Conservation (phyloP, 1,140 invertebrate genomes). For the Phocides pigmalion region DNA sequence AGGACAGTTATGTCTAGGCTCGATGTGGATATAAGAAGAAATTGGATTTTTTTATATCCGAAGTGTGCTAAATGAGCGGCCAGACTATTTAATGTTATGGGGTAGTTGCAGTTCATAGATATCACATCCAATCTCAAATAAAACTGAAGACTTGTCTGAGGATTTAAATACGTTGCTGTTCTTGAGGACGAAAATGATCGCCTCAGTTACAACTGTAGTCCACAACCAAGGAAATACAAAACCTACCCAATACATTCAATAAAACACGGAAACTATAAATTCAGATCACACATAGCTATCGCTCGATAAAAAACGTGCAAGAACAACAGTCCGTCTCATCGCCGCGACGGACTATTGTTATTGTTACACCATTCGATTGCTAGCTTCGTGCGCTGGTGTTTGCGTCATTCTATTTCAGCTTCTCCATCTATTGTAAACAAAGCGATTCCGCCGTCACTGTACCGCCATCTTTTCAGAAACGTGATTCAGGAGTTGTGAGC, state of each 20-base stretch:
- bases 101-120: too few relatives aligned
- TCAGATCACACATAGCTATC: constrained; percentile 9
- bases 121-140: too few relatives aligned
- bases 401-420: constrained; percentile 23
- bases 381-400: constrained; percentile 2
- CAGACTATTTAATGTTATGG: too few relatives aligned
- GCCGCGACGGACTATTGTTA: constrained; percentile 15
- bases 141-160: too few relatives aligned
- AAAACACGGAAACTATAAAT: constrained; percentile 8
- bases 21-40: too few relatives aligned
- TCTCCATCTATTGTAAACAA: constrained; percentile 26
- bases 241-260: constrained; percentile 10
- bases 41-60: too few relatives aligned
- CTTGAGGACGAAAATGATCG: too few relatives aligned
- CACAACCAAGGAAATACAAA: too few relatives aligned
- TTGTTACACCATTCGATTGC: constrained; percentile 21
- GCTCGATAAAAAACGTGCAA: constrained; percentile 10
- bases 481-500: not conserved
- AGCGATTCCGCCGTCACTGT: constrained; percentile 1
- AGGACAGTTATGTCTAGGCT: too few relatives aligned
- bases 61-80: too few relatives aligned
- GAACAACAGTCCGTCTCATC: constrained; percentile 21
- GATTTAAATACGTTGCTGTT: too few relatives aligned
- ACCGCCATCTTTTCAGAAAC: not conserved
- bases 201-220: too few relatives aligned